Percentiles rank a stretch among this genome's conserved stretches.
Conservation (phyloP, 2,113 vertebrate species). For the Crotalus helleri region DNA sequence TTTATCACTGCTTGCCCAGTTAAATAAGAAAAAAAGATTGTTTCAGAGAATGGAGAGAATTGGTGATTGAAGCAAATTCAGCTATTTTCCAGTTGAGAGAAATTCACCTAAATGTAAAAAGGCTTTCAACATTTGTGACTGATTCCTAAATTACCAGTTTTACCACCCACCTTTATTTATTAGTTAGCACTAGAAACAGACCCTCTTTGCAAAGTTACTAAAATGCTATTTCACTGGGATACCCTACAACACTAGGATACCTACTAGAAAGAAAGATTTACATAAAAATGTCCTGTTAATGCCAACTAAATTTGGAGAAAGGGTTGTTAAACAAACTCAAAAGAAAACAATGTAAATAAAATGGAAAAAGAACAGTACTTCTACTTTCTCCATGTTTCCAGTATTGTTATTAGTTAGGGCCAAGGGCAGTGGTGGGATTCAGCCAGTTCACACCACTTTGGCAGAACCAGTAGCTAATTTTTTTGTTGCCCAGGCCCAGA, state of each 20-base stretch:
- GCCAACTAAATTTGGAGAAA: background rate
- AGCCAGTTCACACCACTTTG: too few relatives aligned
- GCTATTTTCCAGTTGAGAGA: background rate
- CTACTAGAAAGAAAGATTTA: background rate
- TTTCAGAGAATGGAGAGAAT: background rate
- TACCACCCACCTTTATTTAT: background rate
- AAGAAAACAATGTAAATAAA: background rate
- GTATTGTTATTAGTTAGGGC: background rate
- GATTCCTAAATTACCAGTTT: background rate
- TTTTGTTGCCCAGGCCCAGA: too few relatives aligned
- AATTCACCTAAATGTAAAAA: background rate
- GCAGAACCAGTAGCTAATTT: too few relatives aligned
- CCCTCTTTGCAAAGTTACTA: background rate
- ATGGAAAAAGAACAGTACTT: background rate
- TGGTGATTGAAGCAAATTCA: background rate
- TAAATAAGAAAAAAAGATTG: background rate
- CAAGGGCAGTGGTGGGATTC: background rate
- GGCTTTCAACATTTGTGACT: background rate
- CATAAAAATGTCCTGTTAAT: background rate
- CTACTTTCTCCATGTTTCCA: background rate
- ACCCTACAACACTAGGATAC: background rate
- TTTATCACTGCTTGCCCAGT: background rate
- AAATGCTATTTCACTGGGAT: background rate
- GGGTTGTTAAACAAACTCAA: background rate
- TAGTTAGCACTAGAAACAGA: background rate